phyloP scores from a whole-genome alignment of 2,113 vertebrate genomes.

The Perca flavescens region DNA sequence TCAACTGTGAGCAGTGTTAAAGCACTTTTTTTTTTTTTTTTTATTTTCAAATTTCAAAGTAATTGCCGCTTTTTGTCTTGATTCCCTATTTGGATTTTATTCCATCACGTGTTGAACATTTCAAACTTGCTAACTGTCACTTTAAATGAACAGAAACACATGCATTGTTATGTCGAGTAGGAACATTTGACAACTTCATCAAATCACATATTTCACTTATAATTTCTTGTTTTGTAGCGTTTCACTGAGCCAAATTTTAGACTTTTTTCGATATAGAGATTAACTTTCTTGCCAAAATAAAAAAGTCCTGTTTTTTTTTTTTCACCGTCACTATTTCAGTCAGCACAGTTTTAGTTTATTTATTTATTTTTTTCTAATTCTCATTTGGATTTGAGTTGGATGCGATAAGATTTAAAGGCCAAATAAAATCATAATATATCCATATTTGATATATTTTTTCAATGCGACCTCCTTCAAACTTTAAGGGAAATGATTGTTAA shows the following conservation, averaged over 20 bases:
- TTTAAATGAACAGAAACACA: neutral
- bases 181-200: neutral
- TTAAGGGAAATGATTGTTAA: neutral
- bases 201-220: neutral
- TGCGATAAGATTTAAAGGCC: neutral
- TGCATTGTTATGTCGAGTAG: neutral
- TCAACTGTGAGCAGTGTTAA: neutral
- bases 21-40: conserved; percentile 1
- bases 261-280: neutral
- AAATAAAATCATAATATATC: neutral
- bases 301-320: neutral
- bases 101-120: neutral
- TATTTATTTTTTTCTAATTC: neutral
- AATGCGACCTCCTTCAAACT: neutral
- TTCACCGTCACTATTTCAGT: neutral
- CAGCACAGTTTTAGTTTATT: neutral
- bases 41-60: neutral
- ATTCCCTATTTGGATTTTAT: neutral
- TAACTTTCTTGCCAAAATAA: neutral
- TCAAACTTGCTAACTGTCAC: neutral
- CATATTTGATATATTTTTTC: conserved; percentile 9
- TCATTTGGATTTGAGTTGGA: neutral
- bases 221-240: neutral
- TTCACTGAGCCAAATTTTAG: neutral
- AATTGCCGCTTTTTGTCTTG: neutral